A percentile compares a stretch with the other conserved stretches of the same genome.
phyloP scores from a whole-genome alignment of 2,888 invertebrate species.

The Philonicus albiceps region DNA sequence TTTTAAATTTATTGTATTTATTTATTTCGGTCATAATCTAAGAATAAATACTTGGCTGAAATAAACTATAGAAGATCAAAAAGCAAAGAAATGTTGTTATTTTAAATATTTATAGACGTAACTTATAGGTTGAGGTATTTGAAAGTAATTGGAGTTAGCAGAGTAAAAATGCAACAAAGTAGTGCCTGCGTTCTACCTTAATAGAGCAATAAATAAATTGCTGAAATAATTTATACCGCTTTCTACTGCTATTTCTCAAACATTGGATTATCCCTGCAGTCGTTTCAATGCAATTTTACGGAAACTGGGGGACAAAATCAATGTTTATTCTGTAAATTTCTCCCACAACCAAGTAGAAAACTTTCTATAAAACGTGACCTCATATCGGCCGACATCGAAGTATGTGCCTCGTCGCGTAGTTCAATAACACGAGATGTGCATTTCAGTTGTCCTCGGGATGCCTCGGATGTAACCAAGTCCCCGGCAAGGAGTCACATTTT shows the following conservation, averaged over 20 bases:
- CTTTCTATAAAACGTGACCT: slow-evolving; percentile 29
- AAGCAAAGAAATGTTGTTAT: neutral
- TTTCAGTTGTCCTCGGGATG: neutral
- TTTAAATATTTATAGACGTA: neutral
- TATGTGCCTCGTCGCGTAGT: neutral
- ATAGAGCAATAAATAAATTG: neutral
- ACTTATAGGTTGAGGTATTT: neutral
- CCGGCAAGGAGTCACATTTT: slow-evolving; percentile 34
- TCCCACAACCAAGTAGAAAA: neutral
- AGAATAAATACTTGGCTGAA: too few species aligned
- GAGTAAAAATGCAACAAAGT: neutral
- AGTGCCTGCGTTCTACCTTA: neutral
- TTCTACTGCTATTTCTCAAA: neutral
- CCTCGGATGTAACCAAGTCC: slow-evolving; percentile 5
- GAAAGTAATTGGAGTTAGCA: neutral
- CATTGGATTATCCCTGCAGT: neutral
- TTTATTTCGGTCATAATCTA: too few species aligned
- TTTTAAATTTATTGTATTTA: too few species aligned
- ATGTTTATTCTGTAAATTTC: neutral
- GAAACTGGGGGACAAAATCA: neutral
- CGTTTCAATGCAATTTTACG: neutral
- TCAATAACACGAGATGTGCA: slow-evolving; percentile 33
- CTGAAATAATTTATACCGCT: neutral
- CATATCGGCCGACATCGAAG: neutral
- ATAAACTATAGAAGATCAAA: too few species aligned